phyloP scores from a whole-genome alignment of 1,140 invertebrate species.

The Drosophila parvula region DNA sequence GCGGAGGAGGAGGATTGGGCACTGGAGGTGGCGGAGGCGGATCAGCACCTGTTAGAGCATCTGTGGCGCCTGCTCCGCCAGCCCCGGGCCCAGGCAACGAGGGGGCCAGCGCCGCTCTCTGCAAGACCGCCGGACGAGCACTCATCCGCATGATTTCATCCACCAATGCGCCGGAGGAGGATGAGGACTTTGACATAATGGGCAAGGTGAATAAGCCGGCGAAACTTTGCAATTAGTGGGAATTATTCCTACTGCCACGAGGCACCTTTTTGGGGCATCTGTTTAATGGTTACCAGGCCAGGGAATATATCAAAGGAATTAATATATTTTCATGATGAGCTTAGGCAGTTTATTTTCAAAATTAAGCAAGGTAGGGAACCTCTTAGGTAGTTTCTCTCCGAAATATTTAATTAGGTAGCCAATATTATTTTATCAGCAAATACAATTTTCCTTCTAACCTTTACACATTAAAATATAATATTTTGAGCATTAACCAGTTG shows the following conservation, averaged over 20 bases:
- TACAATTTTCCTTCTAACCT: background rate
- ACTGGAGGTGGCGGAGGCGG: constrained; percentile 18
- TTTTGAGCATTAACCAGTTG: background rate
- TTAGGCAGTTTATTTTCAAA: background rate
- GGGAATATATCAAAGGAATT: background rate
- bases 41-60: constrained; percentile 9
- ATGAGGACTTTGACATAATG: constrained; percentile 79
- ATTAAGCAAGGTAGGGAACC: background rate
- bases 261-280: background rate
- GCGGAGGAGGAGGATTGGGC: constrained; percentile 22
- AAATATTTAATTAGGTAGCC: background rate
- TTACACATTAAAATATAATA: background rate
- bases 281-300: constrained; percentile 5
- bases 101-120: constrained; percentile 61
- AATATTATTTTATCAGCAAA: background rate
- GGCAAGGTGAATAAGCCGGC: constrained; percentile 71
- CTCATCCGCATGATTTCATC: constrained; percentile 79
- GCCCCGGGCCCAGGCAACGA: constrained; percentile 47
- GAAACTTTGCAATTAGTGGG: constrained; percentile 15
- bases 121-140: constrained; percentile 73
- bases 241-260: constrained; percentile 1
- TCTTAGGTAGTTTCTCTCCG: background rate
- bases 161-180: constrained; percentile 58
- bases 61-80: constrained; percentile 20
- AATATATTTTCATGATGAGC: background rate